Evolutionary conservation across 2,797 vertebrate species (phyloP), one percentile per base, ranked within the genome.

Genomic region (Etheostoma nigrum): DNA sequence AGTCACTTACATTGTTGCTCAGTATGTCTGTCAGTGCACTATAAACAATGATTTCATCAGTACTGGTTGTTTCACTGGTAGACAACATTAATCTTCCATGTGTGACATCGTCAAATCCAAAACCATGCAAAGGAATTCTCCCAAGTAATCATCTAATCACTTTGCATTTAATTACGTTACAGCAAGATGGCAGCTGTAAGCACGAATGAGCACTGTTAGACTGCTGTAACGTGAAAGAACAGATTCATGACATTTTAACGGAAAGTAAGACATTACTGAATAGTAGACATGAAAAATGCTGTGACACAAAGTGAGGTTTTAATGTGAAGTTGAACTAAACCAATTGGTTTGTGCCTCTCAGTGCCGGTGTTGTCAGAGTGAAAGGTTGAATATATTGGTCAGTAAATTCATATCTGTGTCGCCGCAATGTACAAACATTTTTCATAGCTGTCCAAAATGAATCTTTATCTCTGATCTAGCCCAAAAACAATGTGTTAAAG

Each of bases 131-230:
- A 78, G 62, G 76, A 85, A 69, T 68, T 89, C 80, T 82, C 77
- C 63, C 62, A 79, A 80, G 76, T 81, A 85, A 86, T 81, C 79
- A 87, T 88, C 73, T 74, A 83, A 91, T 93, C 84, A 87, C 75
- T 84, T 81, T 89, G 73, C 78, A 80, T 86, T 88, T 89, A 88
- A 92, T 92, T 89, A 91, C 44, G 47, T 40, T 71, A 65, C 59
- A 76, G 78, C 51, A 66, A 74, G 68, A 75, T 57, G 77, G 83
- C 70, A 79, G 83, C 73, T 82, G 69, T 74, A 79, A 63, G 86
- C 79, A 78, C 9, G 70, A 79, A 54, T 64, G 68, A 78, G 68
- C 71, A 59, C 67, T 33, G 66, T 55, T 25, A 59, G 69, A 67
- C 44, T 42, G 70, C 72, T 67, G 75, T 62, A 72, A 82, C 4